Base-by-base conservation (phyloP, 2,113 vertebrate genomes). In the Urocitellus parryii region DNA sequence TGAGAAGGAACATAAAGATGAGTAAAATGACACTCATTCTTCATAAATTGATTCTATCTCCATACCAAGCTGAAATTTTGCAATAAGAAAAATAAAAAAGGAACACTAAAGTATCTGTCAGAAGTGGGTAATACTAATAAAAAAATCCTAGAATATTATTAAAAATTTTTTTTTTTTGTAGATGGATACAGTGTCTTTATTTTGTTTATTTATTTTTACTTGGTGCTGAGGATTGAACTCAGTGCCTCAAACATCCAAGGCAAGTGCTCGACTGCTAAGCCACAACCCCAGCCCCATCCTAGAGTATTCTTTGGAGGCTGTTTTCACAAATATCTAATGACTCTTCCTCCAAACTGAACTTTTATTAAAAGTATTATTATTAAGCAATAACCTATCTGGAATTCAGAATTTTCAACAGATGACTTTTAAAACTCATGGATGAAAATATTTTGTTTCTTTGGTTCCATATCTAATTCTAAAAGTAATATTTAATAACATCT, bases 401-500 rank as follows among this genome's bases (percentile, higher is more conserved):
- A 94, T 77, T 95, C 80, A 93, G 51, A 91, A 42, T 39, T 91
- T 89, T 48, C 12, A 97, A 39, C 73, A 93, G 96, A 81, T 53
- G 61, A 58, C 76, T 88, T 93, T 82, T 89, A 61, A 95, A 97
- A 95, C 37, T 87, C 39, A 77, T 39, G 76, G 53, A 45, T 93
- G 5, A 34, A 72, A 89, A 91, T 61, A 76, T 85, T 94, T 95
- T 83, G 37, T 96, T 87, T 90, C 27, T 86, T 61, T 93, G 25
- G 22, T 82, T 61, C 32, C 61, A 80, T 85, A 90, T 95, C 73
- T 84, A 24, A 37, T 92, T 97, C 79, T 96, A 90, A 96, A 96
- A 92, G 76, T 81, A 88, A 72, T 74, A 80, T 80, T 94, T 96
- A 83, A 74, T 74, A 96, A 88, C 27, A 92, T 91, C 86, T 72